A percentile compares a stretch with the other conserved stretches of the same genome.
Conservation (phyloP, 92 coral and sea anemone genomes). For the Epizoanthus fatuus region DNA sequence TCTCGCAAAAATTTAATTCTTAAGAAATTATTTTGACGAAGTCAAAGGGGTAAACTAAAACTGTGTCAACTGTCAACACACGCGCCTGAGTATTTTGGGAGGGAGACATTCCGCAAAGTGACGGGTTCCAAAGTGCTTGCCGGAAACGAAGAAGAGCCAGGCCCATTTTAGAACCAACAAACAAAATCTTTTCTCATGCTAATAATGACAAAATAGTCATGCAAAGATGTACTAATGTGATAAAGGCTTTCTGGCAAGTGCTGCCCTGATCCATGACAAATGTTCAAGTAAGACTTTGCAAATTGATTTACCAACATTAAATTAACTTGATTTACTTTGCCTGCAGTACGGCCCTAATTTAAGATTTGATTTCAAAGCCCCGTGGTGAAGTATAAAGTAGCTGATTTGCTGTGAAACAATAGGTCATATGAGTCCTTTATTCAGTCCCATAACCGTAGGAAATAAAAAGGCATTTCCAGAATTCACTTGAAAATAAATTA, state of each 20-base stretch:
- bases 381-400: background rate
- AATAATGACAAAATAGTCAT: conserved; percentile 46
- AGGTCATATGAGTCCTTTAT: conserved; percentile 39
- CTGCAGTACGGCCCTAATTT: conserved; percentile 7
- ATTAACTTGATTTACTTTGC: conserved; percentile 21
- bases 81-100: background rate
- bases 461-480: conserved; percentile 47
- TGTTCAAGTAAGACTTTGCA: background rate
- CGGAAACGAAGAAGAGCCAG: conserved; percentile 31
- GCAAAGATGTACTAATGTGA: conserved; percentile 47
- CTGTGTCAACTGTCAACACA: background rate
- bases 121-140: conserved; percentile 36
- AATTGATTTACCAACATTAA: conserved; percentile 39
- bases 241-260: conserved; percentile 36
- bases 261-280: conserved; percentile 19
- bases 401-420: conserved; percentile 44
- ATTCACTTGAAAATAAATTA: conserved; percentile 34
- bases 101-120: conserved; percentile 3
- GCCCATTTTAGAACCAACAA: conserved; percentile 50
- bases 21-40: background rate
- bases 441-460: conserved; percentile 49
- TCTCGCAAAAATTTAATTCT: background rate
- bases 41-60: background rate
- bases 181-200: conserved; percentile 39
- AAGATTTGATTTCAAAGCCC: conserved; percentile 14